Conservation (phyloP, 2,797 vertebrate genomes). For the Eulemur rubriventer region DNA sequence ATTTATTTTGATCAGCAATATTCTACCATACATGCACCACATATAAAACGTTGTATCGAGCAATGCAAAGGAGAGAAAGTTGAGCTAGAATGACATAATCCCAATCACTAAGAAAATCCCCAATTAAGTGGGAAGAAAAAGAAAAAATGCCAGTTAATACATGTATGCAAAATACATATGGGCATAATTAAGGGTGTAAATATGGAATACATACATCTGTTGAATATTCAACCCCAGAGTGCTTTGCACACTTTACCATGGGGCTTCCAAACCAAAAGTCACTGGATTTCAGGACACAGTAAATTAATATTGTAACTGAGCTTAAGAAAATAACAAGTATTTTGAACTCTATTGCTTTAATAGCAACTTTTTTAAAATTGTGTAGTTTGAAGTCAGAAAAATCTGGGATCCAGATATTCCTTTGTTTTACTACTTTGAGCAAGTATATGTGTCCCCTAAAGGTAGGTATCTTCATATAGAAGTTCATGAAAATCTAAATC, state of each 20-base stretch:
- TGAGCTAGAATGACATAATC: background rate
- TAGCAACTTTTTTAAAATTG: background rate
- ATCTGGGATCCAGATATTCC: background rate
- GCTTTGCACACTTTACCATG: background rate
- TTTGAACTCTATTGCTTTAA: background rate
- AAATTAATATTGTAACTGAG: background rate
- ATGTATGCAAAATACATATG: background rate
- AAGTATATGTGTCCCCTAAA: background rate
- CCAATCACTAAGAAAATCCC: background rate
- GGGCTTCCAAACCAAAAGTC: background rate
- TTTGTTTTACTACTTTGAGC: background rate
- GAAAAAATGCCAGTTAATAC: background rate
- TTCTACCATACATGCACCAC: background rate
- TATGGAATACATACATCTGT: background rate
- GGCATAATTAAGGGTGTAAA: background rate
- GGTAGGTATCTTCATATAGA: background rate
- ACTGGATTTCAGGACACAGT: background rate
- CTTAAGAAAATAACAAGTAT: background rate
- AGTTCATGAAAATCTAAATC: background rate
- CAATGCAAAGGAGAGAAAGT: background rate
- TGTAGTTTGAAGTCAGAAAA: background rate
- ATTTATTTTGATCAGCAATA: background rate
- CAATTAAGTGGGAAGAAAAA: background rate
- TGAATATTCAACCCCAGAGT: background rate
- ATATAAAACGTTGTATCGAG: background rate